These are phyloP conservation scores for Bos taurus DNA, from an alignment of 2,113 vertebrate species.

Conservation along the genomic window ARS-UCD2.0 NC_037334.1:16781501-16782000, in stretches of 20 bases:
- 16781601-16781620: conserved; percentile 37
- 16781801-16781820: conserved; percentile 7
- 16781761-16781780: neutral
- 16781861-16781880: neutral
- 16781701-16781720: fast-evolving
- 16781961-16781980: neutral
- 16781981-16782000: neutral
- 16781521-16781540: neutral
- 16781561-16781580: neutral
- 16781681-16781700: neutral
- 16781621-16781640: conserved; percentile 82
- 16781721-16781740: neutral
- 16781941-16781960: fast-evolving
- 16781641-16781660: conserved; percentile 83
- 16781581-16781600: neutral
- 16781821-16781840: neutral
- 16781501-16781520: neutral
- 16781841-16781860: neutral
- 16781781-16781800: neutral
- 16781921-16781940: neutral
- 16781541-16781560: neutral
- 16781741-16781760: neutral
- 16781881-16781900: neutral
- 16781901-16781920: fast-evolving
- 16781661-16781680: conserved; percentile 55